These are phyloP conservation scores for Ormyrus rosae DNA, from an alignment of 2,888 invertebrate species.

Conservation along the genomic window DNA sequence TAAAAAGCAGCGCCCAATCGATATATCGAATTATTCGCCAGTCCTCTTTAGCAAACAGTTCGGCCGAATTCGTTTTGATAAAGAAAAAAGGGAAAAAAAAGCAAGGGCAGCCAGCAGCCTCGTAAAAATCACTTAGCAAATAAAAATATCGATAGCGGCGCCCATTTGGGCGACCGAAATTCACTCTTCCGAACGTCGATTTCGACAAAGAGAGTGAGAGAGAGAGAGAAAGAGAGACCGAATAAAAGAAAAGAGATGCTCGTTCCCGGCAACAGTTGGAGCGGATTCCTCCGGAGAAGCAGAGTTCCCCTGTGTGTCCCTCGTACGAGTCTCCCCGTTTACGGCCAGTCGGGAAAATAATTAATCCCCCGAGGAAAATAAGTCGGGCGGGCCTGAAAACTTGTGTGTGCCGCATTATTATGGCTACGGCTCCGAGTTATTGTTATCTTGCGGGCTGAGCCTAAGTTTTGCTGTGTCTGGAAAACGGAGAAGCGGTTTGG, in stretches of 20 bases:
- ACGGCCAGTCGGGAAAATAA: constrained; percentile 46
- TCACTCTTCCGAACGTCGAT: no score
- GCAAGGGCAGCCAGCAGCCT: no score
- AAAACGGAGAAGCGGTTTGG: background rate
- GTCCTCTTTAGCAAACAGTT: no score
- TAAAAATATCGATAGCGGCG: constrained; percentile 8
- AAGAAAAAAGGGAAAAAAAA: no score
- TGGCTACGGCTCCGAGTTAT: background rate
- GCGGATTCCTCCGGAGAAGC: constrained; percentile 25
- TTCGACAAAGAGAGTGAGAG: no score
- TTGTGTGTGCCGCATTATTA: background rate
- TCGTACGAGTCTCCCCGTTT: constrained; percentile 25
- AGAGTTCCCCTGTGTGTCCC: constrained; percentile 16
- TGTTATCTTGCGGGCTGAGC: background rate
- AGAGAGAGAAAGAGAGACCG: background rate
- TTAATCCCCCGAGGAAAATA: constrained; percentile 48
- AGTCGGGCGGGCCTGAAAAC: background rate
- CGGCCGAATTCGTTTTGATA: no score
- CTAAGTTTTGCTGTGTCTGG: no score
- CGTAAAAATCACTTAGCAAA: background rate
- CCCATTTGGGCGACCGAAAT: background rate
- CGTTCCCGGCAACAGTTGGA: constrained; percentile 29
- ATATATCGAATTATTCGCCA: no score
- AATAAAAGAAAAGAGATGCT: background rate
- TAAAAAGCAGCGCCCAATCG: no score